Evolutionary conservation across 2,888 invertebrate genomes (phyloP), one percentile per base, ranked within the genome.

Genomic region (Cephus rjabovi): DNA sequence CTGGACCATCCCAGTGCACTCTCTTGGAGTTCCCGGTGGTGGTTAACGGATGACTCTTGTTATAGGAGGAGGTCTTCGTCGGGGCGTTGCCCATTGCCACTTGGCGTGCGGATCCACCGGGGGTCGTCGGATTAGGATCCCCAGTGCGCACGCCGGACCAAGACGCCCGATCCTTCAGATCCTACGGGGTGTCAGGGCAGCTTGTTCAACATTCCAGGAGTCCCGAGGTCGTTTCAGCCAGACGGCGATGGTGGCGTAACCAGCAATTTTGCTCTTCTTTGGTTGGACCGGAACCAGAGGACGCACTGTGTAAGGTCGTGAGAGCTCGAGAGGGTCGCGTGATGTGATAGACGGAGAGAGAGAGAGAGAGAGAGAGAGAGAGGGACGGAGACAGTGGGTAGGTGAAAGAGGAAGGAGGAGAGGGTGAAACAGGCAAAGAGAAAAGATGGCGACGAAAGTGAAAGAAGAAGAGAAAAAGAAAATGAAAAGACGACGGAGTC

Each of bases 1-100:
- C 96, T 96, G 96, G 95, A 87, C 96, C 95, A 93, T 95, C 96
- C 96, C 96, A 96, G 93, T 96, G 96, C 87, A 96, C 95, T 93
- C 95, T 95, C 93, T 96, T 96, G 90, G 84, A 84, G 82, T 85
- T 86, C 81, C 85, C 86, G 79, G 86, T 83, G 94, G 95, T 90
- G 94, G 94, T 92, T 94, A 92, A 86, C 56, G 56, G 56, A 9
- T 56, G 56, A 92, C 92, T 91, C 92, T 92, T 90, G 33, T 90
- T 93, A 92, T 92, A 93, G 92, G 89, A 91, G 92, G 89, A 91
- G 83, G 92, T 93, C 92, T 94, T 95, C 87, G 93, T 93, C 90
- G 93, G 93, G 90, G 94, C 92, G 92, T 95, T 95, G 90, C 95
- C 95, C 95, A 95, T 95, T 87, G 88, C 91, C 74, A 69, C 75